Evolutionary conservation across 2,113 vertebrate genomes (phyloP), one percentile per base, ranked within the genome.

Genomic region (Macquaria australasica): DNA sequence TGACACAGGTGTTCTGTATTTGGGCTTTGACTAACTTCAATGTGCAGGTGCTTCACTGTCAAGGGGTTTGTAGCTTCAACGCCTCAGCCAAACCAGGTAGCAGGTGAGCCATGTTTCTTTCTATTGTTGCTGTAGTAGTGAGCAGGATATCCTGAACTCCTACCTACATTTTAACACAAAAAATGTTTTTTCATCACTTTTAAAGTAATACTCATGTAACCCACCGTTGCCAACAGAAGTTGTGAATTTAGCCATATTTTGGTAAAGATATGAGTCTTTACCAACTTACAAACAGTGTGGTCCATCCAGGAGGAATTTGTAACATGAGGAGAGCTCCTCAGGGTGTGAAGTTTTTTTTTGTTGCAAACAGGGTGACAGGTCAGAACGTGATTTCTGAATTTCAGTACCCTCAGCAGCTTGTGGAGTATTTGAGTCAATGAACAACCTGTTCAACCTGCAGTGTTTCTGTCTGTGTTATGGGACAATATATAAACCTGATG

Each of bases 291-390:
- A n/a, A n/a, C n/a, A n/a, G n/a, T 1, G 60, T 25, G 50, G 68
- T 62, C 60, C 48, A 20, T 81, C 58, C 23, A 48, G 70, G 67
- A 62, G 69, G 71, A 76, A 72, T 79, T 50, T 75, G 81, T 80
- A 84, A 82, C 81, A 70, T 3, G 60, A 77, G 53, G 51, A 78
- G 82, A 45, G 25, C 8, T 70, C 37, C 25, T 53, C 23, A 2
- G n/a, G n/a, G 31, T 73, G 79, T 80, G 34, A 48, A 20, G 45
- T 50, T 48, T 63, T 8, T 51, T 51, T 12, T 34, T 3, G 1
- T 53, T n/a, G 16, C 43, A 16, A 60, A 37, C 28, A 48, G 55
- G 37, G 55, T 51, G 48, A 67, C 84, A 67, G 81, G 81, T 84
- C 78, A 50, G 77, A 55, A 69, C 51, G 50, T 73, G 73, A 70